Evolutionary conservation across 2,888 invertebrate species (phyloP), one percentile per base, ranked within the genome.

Genomic region (Drosophila fulvimacula): DNA sequence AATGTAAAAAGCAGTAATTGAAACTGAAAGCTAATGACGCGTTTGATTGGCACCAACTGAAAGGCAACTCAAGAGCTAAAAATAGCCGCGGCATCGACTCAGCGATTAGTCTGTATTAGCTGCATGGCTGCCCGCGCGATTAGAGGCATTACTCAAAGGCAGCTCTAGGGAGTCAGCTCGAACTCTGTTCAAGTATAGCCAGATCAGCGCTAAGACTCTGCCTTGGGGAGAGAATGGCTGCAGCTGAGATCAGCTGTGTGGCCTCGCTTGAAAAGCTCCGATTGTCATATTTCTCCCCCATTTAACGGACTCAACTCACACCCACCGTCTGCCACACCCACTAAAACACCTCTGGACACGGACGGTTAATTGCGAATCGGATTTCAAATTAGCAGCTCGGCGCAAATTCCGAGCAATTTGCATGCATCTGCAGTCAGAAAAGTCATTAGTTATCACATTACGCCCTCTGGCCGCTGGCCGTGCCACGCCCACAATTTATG

Each of bases 81-180:
- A 73, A 64, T 51, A 68, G 42, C 32, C 39, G n/a, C n/a, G 30
- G 30, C 27, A 6, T 24, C 51, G 24, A 41, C 48, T 15, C 34
- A 61, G 76, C 97, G 21, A 74, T 75, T 74, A 70, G 70, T 74
- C 59, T 63, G 60, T 60, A 74, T 74, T 70, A 74, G 75, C 70
- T 53, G 70, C 74, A 63, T 66, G 51, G 71, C 56, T 74, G 66
- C 21, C 17, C 56, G 46, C 39, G 53, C 61, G 64, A 69, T 69
- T 53, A 38, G 38, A 6, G 53, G 32, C 53, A 59, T 59, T 41
- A 59, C 38, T 42, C 58, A 66, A 49, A 64, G 24, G 5, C 21
- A 48, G 42, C 49, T n/a, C n/a, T n/a, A n/a, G n/a, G n/a, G 36
- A 34, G 39, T 32, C 24, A 41, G 21, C 17, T 24, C 24, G 2